Evolutionary conservation across 2,113 vertebrate species (phyloP).

Genomic region (Nestor notabilis): DNA sequence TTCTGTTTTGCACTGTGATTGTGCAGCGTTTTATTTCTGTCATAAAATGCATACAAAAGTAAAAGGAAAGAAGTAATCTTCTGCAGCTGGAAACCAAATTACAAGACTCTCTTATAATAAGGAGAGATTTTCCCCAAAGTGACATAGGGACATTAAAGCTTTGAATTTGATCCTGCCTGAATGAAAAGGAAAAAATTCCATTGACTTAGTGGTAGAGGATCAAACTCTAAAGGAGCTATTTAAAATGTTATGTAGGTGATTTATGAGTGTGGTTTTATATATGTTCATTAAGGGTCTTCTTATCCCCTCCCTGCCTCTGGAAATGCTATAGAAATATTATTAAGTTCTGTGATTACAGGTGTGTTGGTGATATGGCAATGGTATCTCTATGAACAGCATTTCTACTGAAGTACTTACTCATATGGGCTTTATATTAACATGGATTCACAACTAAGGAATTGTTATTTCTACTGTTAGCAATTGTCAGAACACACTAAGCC

Average conservation of each 20-base stretch:
- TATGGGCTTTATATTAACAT: background rate
- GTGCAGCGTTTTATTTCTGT: constrained; percentile 42
- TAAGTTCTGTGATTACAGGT: background rate
- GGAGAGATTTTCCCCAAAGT: constrained; percentile 50
- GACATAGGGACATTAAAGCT: constrained; percentile 42
- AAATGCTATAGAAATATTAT: background rate
- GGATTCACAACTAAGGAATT: background rate
- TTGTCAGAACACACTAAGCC: background rate
- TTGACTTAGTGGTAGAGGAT: background rate
- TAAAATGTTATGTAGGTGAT: background rate
- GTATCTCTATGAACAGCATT: background rate
- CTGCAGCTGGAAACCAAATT: constrained; percentile 52
- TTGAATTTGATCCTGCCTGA: constrained; percentile 46
- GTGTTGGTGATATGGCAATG: background rate
- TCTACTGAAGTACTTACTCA: background rate
- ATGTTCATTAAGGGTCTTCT: background rate
- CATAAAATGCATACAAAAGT: constrained; percentile 36
- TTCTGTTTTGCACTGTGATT: constrained; percentile 53
- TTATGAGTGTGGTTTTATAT: background rate
- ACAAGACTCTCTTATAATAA: constrained; percentile 36
- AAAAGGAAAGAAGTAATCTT: constrained; percentile 53
- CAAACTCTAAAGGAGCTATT: constrained; percentile 10
- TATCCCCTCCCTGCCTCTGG: background rate
- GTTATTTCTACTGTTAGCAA: background rate
- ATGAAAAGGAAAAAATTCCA: constrained; percentile 14